Evolutionary conservation across 1,140 invertebrate species (phyloP).

Genomic region (Heliconius hewitsoni): DNA sequence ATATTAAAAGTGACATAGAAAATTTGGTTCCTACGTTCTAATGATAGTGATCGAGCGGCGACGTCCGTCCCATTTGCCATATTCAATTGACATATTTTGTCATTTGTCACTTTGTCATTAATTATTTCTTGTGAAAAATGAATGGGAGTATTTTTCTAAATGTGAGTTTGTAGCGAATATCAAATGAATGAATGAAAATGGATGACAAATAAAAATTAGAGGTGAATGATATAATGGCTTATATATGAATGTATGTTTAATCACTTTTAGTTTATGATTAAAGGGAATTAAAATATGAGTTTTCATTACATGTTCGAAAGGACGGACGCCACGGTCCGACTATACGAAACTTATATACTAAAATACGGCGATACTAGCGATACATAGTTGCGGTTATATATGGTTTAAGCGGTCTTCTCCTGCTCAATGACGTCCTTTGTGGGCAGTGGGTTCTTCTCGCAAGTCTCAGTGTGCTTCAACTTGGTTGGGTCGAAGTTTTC

Average conservation of each 20-base stretch:
- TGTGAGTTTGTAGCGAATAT: not conserved
- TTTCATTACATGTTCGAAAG: conserved; percentile 34
- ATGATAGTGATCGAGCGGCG: conserved; percentile 52
- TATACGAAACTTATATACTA: conserved; percentile 74
- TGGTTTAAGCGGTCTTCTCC: conserved; percentile 85
- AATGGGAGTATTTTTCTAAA: not conserved
- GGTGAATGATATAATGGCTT: not conserved
- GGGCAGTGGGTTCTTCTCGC: conserved; percentile 94
- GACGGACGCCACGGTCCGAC: conserved; percentile 53
- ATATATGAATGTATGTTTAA: not conserved
- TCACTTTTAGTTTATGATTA: not conserved
- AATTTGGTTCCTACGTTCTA: conserved; percentile 76
- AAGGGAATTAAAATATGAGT: not conserved
- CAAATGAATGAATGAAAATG: conserved; percentile 18
- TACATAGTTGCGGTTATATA: conserved; percentile 68
- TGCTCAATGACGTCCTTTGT: conserved; percentile 90
- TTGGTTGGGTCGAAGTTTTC: conserved; percentile 93
- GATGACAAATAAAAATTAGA: conserved; percentile 16
- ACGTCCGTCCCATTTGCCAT: conserved; percentile 41
- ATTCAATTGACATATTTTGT: conserved; percentile 13
- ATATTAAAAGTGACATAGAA: conserved; percentile 79
- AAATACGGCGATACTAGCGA: conserved; percentile 78
- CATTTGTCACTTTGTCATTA: conserved; percentile 12
- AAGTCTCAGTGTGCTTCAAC: conserved; percentile 93
- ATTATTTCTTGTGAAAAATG: not conserved